Evolutionary conservation across 2,888 invertebrate genomes (phyloP), one percentile per base, ranked within the genome.

Genomic region (Drosophila anceps): DNA sequence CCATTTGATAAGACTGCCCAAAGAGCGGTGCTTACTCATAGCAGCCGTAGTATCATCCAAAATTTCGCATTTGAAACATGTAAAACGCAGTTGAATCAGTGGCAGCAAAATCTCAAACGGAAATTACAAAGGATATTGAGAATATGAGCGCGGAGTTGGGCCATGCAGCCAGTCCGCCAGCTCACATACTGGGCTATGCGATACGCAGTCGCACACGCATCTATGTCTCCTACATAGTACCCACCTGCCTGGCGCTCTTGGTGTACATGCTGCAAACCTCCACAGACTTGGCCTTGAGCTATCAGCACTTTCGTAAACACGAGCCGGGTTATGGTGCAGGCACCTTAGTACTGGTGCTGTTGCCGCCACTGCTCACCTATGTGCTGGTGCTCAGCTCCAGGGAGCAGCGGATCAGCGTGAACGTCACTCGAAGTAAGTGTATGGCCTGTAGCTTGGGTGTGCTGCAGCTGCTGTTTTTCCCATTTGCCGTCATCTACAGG

Each of bases 181-280:
- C 82, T 27, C 91, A 92, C 60, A 87, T 93, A 53, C 83, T 93
- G 60, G 93, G 93, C 7, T 87, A 90, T 51, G 77, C 88, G 7
- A 91, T 93, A 43, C 85, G 92, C 54, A 92, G 92, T 58, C 91
- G 86, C n/a, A 92, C 91, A 3, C 92, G 93, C 53, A 92, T 93
- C 61, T 90, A 91, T 65, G 89, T 93, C n/a, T 89, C 91, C 20
- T 93, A 91, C 58, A 91, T 95, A 50, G 86, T 95, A 39, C 95
- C 96, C 53, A 93, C 94, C 5, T 73, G 94, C n/a, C 83, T 94
- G 39, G 95, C 95, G 13, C 94, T 95, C 48, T 73, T 95, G 1
- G 91, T 96, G 33, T 97, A 96, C 82, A 93, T 96, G 39, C 93
- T 95, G 5, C 94, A 96, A 59, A 95, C 96, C 43, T 94, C 95